Percentiles rank a stretch among this genome's conserved stretches.
Conservation (phyloP, 2,888 invertebrate species). For the Elmis aenea region DNA sequence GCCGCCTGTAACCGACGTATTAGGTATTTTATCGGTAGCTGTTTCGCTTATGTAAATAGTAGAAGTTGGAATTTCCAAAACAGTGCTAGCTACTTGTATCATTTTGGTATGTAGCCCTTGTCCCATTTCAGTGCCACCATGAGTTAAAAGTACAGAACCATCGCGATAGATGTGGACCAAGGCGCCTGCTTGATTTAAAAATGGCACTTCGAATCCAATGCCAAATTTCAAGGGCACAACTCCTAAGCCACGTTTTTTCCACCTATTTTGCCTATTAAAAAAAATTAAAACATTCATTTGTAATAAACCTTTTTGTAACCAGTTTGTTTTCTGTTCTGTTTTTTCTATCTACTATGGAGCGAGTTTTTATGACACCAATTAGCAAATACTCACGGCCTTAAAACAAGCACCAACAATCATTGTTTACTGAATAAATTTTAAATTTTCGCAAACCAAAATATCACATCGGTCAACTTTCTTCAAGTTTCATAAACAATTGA, state of each 20-base stretch:
- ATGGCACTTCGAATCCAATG: slow-evolving; percentile 70
- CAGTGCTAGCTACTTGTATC: slow-evolving; percentile 81
- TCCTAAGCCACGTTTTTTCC: slow-evolving; percentile 81
- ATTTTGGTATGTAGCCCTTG: slow-evolving; percentile 96
- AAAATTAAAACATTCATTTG: too few relatives aligned
- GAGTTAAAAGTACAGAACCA: slow-evolving; percentile 82
- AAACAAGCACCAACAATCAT: too few relatives aligned
- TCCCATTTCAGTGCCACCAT: slow-evolving; percentile 96
- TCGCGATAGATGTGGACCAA: slow-evolving; percentile 81
- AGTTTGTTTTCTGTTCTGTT: too few relatives aligned
- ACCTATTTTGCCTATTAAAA: slow-evolving; percentile 69
- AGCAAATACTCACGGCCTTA: too few relatives aligned
- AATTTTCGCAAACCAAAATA: too few relatives aligned
- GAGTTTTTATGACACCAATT: too few relatives aligned
- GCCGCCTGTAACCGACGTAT: slow-evolving; percentile 85
- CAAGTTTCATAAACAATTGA: too few relatives aligned
- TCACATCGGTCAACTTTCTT: too few relatives aligned
- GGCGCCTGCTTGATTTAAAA: slow-evolving; percentile 83
- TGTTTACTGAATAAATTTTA: too few relatives aligned
- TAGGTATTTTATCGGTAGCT: slow-evolving; percentile 86
- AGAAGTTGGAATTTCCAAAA: slow-evolving; percentile 62
- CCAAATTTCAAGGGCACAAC: slow-evolving; percentile 82
- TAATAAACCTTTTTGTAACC: too few relatives aligned
- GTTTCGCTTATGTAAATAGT: slow-evolving; percentile 80
- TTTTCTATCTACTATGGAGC: too few relatives aligned